Percentiles rank a stretch among this genome's conserved stretches.
These are phyloP conservation scores for Subanguina moxae DNA, from an alignment of 1,140 invertebrate genomes.

Conservation along the genomic window DNA sequence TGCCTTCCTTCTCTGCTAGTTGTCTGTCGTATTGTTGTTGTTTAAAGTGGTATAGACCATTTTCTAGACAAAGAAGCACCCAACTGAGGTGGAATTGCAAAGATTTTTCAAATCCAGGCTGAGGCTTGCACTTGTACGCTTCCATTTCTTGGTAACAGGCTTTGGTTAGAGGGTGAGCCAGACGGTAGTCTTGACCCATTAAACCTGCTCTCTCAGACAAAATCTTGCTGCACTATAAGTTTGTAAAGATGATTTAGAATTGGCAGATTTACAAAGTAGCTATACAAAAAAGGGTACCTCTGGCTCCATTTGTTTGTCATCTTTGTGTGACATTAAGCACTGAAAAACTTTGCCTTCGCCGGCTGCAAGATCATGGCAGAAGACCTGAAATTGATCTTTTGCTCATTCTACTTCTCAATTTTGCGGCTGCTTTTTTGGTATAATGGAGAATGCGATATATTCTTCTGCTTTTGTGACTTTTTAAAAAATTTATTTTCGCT, in stretches of 20 bases:
- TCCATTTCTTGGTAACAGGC: conserved; percentile 86
- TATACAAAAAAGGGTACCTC: too few relatives aligned
- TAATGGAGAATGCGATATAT: too few relatives aligned
- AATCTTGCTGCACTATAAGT: conserved; percentile 73
- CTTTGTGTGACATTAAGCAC: conserved; percentile 82
- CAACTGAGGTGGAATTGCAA: conserved; percentile 67
- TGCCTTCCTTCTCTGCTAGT: conserved; percentile 28
- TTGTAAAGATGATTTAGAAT: background rate
- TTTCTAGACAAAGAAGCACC: conserved; percentile 89
- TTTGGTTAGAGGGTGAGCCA: conserved; percentile 78
- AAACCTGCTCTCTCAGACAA: conserved; percentile 78
- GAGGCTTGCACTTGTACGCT: conserved; percentile 65
- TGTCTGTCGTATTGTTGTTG: conserved; percentile 43
- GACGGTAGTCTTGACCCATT: conserved; percentile 82
- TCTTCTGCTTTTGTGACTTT: too few relatives aligned
- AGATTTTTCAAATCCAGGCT: conserved; percentile 53
- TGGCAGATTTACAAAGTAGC: conserved; percentile 4
- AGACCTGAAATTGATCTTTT: conserved; percentile 26
- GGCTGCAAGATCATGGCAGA: conserved; percentile 63
- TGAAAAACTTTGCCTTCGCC: conserved; percentile 78
- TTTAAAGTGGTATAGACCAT: conserved; percentile 70
- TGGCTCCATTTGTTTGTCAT: conserved; percentile 67
- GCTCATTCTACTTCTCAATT: too few relatives aligned
- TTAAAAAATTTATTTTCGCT: background rate
- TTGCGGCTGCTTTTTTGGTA: too few relatives aligned